Evolutionary conservation across 2,113 vertebrate species (phyloP).

Genomic region (Aix galericulata): DNA sequence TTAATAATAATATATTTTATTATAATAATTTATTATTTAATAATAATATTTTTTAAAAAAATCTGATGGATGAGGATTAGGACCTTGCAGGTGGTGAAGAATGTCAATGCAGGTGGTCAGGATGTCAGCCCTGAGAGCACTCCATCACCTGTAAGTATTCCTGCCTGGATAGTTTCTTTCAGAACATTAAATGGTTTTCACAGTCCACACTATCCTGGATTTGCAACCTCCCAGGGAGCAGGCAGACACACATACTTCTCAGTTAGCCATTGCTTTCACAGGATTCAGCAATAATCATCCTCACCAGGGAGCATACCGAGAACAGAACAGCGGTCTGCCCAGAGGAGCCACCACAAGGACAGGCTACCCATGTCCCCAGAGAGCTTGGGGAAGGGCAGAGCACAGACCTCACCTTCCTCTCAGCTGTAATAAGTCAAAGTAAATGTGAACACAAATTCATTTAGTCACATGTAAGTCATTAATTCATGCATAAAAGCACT

Average conservation of each 20-base stretch:
- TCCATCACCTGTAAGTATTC: neutral
- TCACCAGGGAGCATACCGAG: neutral
- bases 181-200: neutral
- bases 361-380: neutral
- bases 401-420: neutral
- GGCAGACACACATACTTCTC: neutral
- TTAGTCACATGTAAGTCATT: neutral
- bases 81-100: neutral
- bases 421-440: neutral
- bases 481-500: neutral
- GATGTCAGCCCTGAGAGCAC: neutral
- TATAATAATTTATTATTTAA: neutral
- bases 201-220: neutral
- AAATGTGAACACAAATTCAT: neutral
- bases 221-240: neutral
- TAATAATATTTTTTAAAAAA: neutral
- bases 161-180: neutral
- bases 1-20: neutral
- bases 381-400: neutral
- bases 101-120: neutral
- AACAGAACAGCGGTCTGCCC: neutral
- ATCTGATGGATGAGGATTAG: conserved; percentile 20
- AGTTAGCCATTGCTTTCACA: neutral
- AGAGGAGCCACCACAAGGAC: neutral
- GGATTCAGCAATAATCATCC: neutral